Base-by-base conservation (phyloP, 2,113 vertebrate genomes). In the Cyphomyrus discorhynchus region DNA sequence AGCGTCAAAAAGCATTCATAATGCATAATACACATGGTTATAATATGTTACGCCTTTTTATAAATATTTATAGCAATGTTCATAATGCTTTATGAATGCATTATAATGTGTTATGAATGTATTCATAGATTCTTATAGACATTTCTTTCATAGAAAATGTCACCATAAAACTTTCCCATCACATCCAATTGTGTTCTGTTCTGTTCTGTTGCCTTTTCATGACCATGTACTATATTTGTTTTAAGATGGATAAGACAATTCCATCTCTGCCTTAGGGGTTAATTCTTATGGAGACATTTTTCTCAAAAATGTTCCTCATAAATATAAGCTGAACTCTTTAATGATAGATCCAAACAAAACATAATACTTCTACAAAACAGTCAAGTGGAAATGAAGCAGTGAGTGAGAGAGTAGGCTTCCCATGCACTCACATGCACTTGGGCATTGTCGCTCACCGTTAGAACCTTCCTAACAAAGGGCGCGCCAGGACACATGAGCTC, bases 401-500 rank as follows among this genome's bases (percentile, higher is more conserved):
- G 62, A 66, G n/a, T 11, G 27, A 13, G n/a, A 31, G 10, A 27
- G 10, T 31, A 31, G 62, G 62, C 62, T 50, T 49, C n/a, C 83
- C 83, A 47, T 86, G 19, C 83, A 50, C 85, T 15, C 49, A 74
- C 62, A 77, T 35, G 42, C 35, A 47, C 1, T 7, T 15, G 45
- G 70, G 7, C 47, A 52, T 27, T 86, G 31, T 19, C 35, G 90
- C 97, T 96, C 92, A 97, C 97, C 49, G 96, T 97, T 52, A 98
- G 91, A 0, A 96, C 96, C 93, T 93, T 97, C 94, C 96, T 97
- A 91, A 96, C 87, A 88, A 97, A 97, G 0, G 96, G 96, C 6
- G 96, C 96, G 70, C 96, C 97, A 0, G 96, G 96, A 90, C 95
- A 94, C 93, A 97, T 77, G 83, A 97, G 93, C 90, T 98, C 97